Evolutionary conservation across 2,113 vertebrate species (phyloP).

Genomic region (Chrysemys picta): DNA sequence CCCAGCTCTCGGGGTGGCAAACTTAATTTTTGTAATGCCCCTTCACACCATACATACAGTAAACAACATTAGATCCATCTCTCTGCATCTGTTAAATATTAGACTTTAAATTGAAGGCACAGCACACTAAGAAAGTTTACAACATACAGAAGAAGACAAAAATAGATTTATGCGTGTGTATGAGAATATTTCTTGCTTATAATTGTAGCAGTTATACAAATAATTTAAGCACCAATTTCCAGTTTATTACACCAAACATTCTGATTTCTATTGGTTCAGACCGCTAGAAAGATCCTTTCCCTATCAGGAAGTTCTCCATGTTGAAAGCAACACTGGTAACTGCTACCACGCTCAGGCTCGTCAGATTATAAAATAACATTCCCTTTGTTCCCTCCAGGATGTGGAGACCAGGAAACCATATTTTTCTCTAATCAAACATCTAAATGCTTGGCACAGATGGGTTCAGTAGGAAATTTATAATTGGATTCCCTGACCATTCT

Average conservation of each 20-base stretch:
- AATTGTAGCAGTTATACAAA: neutral
- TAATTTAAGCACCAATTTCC: neutral
- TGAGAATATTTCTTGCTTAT: neutral
- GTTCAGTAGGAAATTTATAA: neutral
- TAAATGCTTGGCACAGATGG: neutral
- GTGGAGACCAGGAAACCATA: neutral
- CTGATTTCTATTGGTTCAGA: neutral
- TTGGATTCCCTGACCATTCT: neutral
- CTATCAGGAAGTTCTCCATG: neutral
- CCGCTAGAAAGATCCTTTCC: neutral
- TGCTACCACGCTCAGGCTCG: neutral
- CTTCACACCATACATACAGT: neutral
- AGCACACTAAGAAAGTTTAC: neutral
- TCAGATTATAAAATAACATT: neutral
- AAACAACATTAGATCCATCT: neutral
- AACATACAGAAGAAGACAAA: neutral
- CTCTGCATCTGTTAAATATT: neutral
- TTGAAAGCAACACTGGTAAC: neutral
- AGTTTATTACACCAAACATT: neutral
- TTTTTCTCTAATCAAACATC: neutral
- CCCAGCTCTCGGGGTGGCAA: neutral
- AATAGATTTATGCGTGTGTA: rapidly evolving
- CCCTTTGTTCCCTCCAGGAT: neutral
- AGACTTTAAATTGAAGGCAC: neutral
- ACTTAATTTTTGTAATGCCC: neutral